Conservation (phyloP, 2,797 vertebrate genomes). For the Anguilla megastoma region DNA sequence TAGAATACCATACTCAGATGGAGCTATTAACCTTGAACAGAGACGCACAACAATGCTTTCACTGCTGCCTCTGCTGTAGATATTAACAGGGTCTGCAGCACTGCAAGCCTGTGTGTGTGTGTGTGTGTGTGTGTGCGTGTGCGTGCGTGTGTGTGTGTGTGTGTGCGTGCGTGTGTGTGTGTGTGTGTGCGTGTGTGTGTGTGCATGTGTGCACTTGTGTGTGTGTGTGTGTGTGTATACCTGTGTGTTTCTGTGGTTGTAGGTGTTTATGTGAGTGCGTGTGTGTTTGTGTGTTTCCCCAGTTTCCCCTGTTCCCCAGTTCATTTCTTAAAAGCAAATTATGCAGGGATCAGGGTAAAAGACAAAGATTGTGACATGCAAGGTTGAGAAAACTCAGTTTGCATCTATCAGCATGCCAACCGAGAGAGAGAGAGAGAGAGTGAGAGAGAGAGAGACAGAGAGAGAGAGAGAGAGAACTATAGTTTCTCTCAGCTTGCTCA, state of each 20-base stretch:
- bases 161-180: not conserved
- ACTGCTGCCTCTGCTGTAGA: not conserved
- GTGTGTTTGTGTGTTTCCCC: too few relatives aligned
- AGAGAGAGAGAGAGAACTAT: too few relatives aligned
- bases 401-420: not conserved
- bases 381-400: not conserved
- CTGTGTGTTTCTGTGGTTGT: not conserved
- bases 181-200: too few relatives aligned
- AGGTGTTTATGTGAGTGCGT: not conserved
- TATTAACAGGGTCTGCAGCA: not conserved
- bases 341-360: not conserved
- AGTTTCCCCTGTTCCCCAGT: too few relatives aligned
- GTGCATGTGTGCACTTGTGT: not conserved
- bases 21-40: not conserved
- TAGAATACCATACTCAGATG: not conserved
- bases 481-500: not conserved
- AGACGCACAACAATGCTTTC: not conserved
- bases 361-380: not conserved
- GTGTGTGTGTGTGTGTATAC: not conserved
- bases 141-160: not conserved
- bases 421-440: not conserved
- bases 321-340: not conserved
- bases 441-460: too few relatives aligned
- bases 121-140: not conserved
- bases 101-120: conserved; percentile 14